phyloP scores from a whole-genome alignment of 2,113 vertebrate genomes.

The Triplophysa tibetana region DNA sequence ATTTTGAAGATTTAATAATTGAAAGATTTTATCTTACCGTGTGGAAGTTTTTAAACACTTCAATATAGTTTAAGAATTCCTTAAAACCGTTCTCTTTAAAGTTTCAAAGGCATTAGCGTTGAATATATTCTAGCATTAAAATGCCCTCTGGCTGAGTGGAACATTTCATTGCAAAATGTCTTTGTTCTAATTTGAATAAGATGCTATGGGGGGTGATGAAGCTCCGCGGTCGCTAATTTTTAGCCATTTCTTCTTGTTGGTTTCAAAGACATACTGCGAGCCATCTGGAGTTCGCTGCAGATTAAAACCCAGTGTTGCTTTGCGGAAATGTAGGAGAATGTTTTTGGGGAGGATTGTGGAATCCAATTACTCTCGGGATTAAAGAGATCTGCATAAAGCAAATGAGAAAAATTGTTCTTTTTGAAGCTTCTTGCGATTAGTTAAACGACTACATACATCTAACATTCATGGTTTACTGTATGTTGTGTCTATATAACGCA shows the following conservation, averaged over 20 bases:
- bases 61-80: not conserved
- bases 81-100: slow-evolving; percentile 22
- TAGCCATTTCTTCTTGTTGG: slow-evolving; percentile 31
- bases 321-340: slow-evolving; percentile 8
- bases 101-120: slow-evolving; percentile 29
- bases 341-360: slow-evolving; percentile 15
- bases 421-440: not conserved
- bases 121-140: slow-evolving; percentile 30
- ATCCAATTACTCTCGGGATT: slow-evolving; percentile 19
- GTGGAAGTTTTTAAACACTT: slow-evolving; percentile 35
- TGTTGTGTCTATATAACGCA: not conserved
- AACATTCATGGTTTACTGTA: not conserved
- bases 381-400: not conserved
- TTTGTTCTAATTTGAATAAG: slow-evolving; percentile 46
- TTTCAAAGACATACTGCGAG: slow-evolving; percentile 44
- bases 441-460: not conserved
- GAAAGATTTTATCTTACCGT: slow-evolving; percentile 32
- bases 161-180: slow-evolving; percentile 30
- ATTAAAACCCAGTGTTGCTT: slow-evolving; percentile 40
- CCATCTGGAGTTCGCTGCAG: slow-evolving; percentile 41
- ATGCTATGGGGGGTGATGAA: slow-evolving; percentile 31
- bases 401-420: not conserved
- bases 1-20: slow-evolving; percentile 15
- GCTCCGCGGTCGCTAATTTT: slow-evolving; percentile 1
- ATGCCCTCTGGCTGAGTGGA: slow-evolving; percentile 32